Base-by-base conservation (phyloP, 1,140 invertebrate genomes). In the Drosophila insularis region DNA sequence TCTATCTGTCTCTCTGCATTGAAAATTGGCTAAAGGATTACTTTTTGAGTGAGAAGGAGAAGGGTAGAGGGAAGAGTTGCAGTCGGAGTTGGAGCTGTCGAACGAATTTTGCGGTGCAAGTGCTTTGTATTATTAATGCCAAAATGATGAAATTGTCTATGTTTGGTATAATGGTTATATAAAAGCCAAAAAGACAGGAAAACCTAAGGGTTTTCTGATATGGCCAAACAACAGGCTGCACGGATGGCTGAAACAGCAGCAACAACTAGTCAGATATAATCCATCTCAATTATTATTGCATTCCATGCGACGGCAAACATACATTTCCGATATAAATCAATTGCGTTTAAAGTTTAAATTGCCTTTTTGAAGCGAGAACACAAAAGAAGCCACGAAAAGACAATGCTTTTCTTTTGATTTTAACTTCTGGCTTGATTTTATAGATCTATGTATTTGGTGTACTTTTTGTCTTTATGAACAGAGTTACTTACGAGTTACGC, bases 21-120 rank as follows among this genome's bases (percentile, higher is more conserved):
- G 64, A 70, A 86, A 76, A 90, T 89, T 84, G 85, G 80, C 77
- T 73, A 89, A 89, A 74, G 85, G 80, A 87, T 87, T 80, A 82
- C 84, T 65, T 68, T 84, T 80, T 81, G 69, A 79, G 67, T 78
- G 81, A 1, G 11, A 37, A 13, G 27, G 27, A 78, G 71, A 63
- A 81, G 67, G 56, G 56, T 50, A 46, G 21, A 37, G 11, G 11
- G 10, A 10, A 3, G 35, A 37, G 35, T 73, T 56, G 31, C 13
- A 27, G 40, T 14, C 1, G 21, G 8, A 19, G 32, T 8, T 5
- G 10, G 31, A 27, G 54, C 3, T 37, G 35, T 13, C 3, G 37
- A 23, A 54, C 40, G 37, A 54, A 35, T 50, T 63, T 31, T 27
- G 40, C 10, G 56, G 27, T 21, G 39, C n/a, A 53, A 61, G 21